Base-by-base conservation (phyloP, 2,113 vertebrate species). In the Baryphthengus martii region DNA sequence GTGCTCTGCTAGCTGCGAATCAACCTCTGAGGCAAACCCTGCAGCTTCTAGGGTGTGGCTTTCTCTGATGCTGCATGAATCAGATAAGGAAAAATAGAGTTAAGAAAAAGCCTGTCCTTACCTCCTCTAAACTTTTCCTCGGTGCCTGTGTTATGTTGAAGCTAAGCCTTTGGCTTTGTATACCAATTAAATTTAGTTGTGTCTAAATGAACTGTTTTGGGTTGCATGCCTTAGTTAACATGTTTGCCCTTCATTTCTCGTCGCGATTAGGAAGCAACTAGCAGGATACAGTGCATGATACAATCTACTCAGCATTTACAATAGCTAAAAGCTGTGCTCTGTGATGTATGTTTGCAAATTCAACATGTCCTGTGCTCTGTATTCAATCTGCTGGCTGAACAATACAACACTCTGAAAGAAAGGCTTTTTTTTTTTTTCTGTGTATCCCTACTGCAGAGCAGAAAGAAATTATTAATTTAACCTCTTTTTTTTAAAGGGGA, bases 41-140 rank as follows among this genome's bases (percentile, higher is more conserved):
- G 97, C 97, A 97, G 95, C 95, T 96, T 86, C 85, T 81, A 95
- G 98, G 98, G 97, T 97, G 98, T 97, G 98, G 97, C 97, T 97
- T 86, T 87, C 89, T 84, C 93, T 96, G 94, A 92, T 95, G 95
- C 93, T 95, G 96, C 97, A 97, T 97, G 96, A 93, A 97, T 97
- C 97, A 96, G 96, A 97, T 94, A 95, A 95, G 88, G 63, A 89
- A 95, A 96, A 96, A 95, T 90, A 96, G 94, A 88, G 82, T 78
- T 94, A 89, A 96, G 94, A 85, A 93, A 93, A 89, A 95, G 50
- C 84, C 82, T 96, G 58, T 84, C 53, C 0, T 93, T 92, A 44
- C 83, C 80, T 66, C 76, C 88, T 82, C 81, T 95, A 94, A 96
- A 97, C 92, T 91, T 96, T 31, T 67, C 91, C 86, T 72, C 6